Base-by-base conservation (phyloP, 2,888 invertebrate species). In the Aleiodes alternator region DNA sequence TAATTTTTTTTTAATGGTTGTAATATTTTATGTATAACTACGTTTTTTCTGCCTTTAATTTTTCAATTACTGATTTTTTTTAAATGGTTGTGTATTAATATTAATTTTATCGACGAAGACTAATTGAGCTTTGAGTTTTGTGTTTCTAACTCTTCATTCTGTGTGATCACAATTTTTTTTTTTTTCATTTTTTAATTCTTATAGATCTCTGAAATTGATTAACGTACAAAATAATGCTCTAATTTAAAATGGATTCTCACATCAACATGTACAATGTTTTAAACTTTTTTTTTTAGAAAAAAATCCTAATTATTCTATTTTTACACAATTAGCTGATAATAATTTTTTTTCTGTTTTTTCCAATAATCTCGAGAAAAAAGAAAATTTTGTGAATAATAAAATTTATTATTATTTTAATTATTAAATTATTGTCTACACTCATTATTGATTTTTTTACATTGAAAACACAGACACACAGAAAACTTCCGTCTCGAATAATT, bases 201-300 rank as follows among this genome's bases (percentile, higher is more conserved):
- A 57, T 29, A 43, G 64, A 64, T 64, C 64, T 64, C 64, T 64
- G n/a, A 48, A 64, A 43, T 64, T 64, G 5, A 64, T 11, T n/a
- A 16, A 64, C 64, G 64, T 64, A 64, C 64, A 43, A 64, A 61
- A 48, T 43, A 23, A 11, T 48, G 48, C 48, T 64, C 34, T 12
- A 59, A 59, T 31, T 57, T 12, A 11, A 29, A 23, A 57, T 29
- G 31, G 57, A 12, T 31, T 59, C 59, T 34, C 31, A 12, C 31
- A 16, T 16, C 5, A 38, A 16, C 38, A 6, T 38, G 14, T 61
- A 16, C 61, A 9, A 64, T 64, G 16, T 64, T 16, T 43, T 61
- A 61, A 61, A 23, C 23, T 23, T 23, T 23, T 23, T 61, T 4
- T 43, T 43, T 43, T 23, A n/a, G 34, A 34, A 64, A 3, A 55